Percentiles rank a stretch among this genome's conserved stretches.
Evolutionary conservation across 1,140 invertebrate genomes (phyloP).

Genomic region (Nixonia krombeini): DNA sequence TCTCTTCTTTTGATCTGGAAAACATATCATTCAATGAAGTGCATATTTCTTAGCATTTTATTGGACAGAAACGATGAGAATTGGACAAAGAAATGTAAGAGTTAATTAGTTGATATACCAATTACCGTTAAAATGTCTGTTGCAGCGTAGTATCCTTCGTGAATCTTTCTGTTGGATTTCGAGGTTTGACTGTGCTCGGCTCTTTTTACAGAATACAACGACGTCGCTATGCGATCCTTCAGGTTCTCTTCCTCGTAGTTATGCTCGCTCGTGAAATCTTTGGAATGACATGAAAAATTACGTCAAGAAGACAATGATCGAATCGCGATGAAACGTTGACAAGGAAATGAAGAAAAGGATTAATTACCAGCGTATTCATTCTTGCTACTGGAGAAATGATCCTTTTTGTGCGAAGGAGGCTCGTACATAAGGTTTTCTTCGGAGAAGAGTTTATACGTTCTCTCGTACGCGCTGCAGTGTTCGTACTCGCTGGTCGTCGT

Average conservation of each 20-base stretch:
- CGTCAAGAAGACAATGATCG: too few relatives aligned
- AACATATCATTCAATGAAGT: too few relatives aligned
- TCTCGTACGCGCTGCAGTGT: slow-evolving; percentile 59
- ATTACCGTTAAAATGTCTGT: slow-evolving; percentile 80
- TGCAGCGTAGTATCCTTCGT: slow-evolving; percentile 80
- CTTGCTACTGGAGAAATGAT: slow-evolving; percentile 51
- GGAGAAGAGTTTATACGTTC: slow-evolving; percentile 61
- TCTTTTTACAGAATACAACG: slow-evolving; percentile 55
- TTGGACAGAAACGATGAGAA: too few relatives aligned
- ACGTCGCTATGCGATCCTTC: slow-evolving; percentile 44
- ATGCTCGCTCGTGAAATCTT: slow-evolving; percentile 55
- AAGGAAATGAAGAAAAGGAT: not conserved
- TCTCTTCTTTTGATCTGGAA: slow-evolving; percentile 76
- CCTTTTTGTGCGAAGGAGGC: slow-evolving; percentile 30
- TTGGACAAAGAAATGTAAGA: too few relatives aligned
- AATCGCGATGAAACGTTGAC: not conserved
- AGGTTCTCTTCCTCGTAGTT: slow-evolving; percentile 52
- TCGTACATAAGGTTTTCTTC: slow-evolving; percentile 55
- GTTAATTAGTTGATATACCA: not conserved
- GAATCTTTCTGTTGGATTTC: slow-evolving; percentile 68
- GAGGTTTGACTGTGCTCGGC: slow-evolving; percentile 48
- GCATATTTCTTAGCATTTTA: too few relatives aligned
- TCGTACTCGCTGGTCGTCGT: slow-evolving; percentile 54
- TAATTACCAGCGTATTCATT: slow-evolving; percentile 52
- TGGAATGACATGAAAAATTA: too few relatives aligned